These are phyloP conservation scores for Latheticus oryzae DNA, from an alignment of 2,888 invertebrate genomes.

Conservation along the genomic window DNA sequence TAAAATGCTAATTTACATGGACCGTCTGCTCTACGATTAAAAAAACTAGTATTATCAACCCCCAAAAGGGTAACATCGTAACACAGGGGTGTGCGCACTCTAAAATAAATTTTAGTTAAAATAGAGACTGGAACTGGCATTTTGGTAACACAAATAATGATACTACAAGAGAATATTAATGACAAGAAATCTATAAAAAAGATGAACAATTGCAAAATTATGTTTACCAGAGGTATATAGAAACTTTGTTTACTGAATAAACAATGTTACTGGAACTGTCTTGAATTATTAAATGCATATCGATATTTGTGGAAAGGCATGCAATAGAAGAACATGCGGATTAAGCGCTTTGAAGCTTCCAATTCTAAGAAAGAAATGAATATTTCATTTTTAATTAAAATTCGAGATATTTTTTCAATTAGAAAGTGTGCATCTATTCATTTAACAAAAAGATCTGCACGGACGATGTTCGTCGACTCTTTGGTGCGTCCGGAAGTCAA, in stretches of 20 bases:
- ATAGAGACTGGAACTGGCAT: slow-evolving; percentile 1
- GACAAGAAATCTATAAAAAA: slow-evolving; percentile 23
- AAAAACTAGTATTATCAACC: slow-evolving; percentile 48
- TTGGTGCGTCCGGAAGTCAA: slow-evolving; percentile 33
- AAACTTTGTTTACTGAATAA: slow-evolving; percentile 39
- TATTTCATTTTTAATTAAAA: too few species aligned
- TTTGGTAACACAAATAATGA: slow-evolving; percentile 19
- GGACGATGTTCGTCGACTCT: slow-evolving; percentile 27
- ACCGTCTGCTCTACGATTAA: slow-evolving; percentile 52
- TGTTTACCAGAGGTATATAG: slow-evolving; percentile 33
- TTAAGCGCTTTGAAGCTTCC: slow-evolving; percentile 13
- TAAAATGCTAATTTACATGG: slow-evolving; percentile 58
- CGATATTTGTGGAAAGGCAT: slow-evolving; percentile 31
- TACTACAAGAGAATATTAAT: slow-evolving; percentile 35
- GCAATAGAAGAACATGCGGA: too few species aligned
- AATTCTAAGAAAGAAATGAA: slow-evolving; percentile 17
- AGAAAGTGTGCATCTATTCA: too few species aligned
- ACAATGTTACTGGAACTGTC: slow-evolving; percentile 28
- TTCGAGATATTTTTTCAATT: too few species aligned
- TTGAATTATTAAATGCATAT: slow-evolving; percentile 37
- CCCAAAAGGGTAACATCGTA: slow-evolving; percentile 37
- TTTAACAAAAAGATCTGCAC: slow-evolving; percentile 22
- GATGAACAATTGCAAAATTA: slow-evolving; percentile 41
- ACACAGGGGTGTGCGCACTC: slow-evolving; percentile 16
- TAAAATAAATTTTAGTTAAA: slow-evolving; percentile 21